Percentiles rank a stretch among this genome's conserved stretches.
Conservation (phyloP, 2,888 invertebrate species). For the Hipparchia sbordonii region DNA sequence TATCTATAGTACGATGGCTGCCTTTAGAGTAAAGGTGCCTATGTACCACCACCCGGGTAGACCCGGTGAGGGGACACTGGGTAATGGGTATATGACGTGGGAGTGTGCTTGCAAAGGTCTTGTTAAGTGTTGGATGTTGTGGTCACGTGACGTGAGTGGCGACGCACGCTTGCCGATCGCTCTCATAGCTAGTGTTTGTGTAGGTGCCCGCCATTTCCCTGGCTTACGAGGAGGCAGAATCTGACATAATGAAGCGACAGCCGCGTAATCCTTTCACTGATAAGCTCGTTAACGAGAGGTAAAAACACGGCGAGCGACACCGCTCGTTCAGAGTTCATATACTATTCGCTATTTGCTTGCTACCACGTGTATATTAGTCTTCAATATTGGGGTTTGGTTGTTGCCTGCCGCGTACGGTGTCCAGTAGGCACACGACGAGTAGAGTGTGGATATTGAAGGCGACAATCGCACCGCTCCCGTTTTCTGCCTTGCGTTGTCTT, state of each 20-base stretch:
- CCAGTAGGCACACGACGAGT: constrained; percentile 58
- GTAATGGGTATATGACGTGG: constrained; percentile 30
- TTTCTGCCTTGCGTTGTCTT: constrained; percentile 78
- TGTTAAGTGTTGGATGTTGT: constrained; percentile 78
- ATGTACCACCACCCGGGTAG: neutral
- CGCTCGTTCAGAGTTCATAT: constrained; percentile 75
- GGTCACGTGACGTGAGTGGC: constrained; percentile 50
- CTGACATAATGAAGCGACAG: constrained; percentile 99
- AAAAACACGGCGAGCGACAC: constrained; percentile 78
- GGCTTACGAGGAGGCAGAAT: constrained; percentile 99
- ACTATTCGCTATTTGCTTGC: constrained; percentile 81
- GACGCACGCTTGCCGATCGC: constrained; percentile 52
- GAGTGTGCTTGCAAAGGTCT: constrained; percentile 48
- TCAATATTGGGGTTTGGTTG: constrained; percentile 75
- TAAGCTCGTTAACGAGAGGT: constrained; percentile 99
- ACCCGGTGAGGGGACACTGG: constrained; percentile 11
- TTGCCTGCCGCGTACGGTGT: constrained; percentile 74
- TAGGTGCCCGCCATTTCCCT: constrained; percentile 99
- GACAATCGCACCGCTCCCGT: constrained; percentile 77
- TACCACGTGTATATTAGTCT: constrained; percentile 75
- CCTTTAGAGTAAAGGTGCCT: no score
- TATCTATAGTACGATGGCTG: no score
- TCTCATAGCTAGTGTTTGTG: constrained; percentile 82
- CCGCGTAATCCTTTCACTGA: constrained; percentile 98
- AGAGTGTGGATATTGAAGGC: constrained; percentile 73